Base-by-base conservation (phyloP, 1,140 invertebrate genomes). In the Parapsyche elsis region DNA sequence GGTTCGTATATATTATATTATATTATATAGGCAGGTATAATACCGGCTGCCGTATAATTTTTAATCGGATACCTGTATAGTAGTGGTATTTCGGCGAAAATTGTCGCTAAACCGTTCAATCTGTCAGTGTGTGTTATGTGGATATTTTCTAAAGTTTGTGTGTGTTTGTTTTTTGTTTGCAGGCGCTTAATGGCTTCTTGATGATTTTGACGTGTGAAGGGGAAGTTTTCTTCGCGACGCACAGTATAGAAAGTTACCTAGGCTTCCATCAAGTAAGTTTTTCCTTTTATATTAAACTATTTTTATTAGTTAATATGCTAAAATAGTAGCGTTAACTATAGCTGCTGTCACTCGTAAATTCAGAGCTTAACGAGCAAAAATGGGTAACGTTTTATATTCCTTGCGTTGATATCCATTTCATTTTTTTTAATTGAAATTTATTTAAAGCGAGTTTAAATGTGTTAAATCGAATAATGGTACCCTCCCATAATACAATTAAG, bases 211-310 rank as follows among this genome's bases (percentile, higher is more conserved):
- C 97, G 74, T 98, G 97, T 90, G 97, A 99, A 87, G 98, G 98
- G 74, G 98, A 99, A 89, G 97, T 99, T 23, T 99, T 99, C 91
- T 99, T 98, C 90, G 97, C 98, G 53, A 99, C 98, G 57, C 96
- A 99, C 90, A 99, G 96, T 88, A 99, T 99, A 87, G 98, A 99
- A 92, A 98, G 96, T 88, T 99, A 99, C 92, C 92, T 99, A 84
- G 98, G 98, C 86, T 99, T 99, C 92, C 98, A 99, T 92, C 98
- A 99, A 95, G 98, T 99, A 92, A 91, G 87, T 87, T 64, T 67
- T 53, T 16, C 16, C 49, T 53, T 14, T 53, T 53, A 10, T 53
- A 12, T 14, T 53, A 5, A 1, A 14, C 10, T 53, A 5, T 5
- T 2, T 53, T 53, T 16, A 5, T 53, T 5, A 53, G 2, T 53